phyloP scores from a whole-genome alignment of 2,888 invertebrate genomes.

The Heliconius hortense region DNA sequence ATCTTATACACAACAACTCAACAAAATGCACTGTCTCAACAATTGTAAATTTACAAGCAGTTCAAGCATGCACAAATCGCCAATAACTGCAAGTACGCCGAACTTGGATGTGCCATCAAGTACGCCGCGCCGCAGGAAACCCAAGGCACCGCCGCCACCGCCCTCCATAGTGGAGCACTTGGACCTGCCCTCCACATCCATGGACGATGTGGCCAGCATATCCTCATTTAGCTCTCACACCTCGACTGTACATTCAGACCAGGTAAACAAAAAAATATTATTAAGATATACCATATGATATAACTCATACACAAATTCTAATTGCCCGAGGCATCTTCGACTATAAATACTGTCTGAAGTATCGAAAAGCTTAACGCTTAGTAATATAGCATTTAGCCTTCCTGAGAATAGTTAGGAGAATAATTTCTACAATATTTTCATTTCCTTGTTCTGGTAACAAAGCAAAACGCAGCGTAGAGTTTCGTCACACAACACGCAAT shows the following conservation, averaged over 20 bases:
- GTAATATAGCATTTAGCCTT: no score
- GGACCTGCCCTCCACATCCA: slow-evolving; percentile 58
- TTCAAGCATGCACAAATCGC: slow-evolving; percentile 63
- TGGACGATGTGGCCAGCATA: slow-evolving; percentile 74
- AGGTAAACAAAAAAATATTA: slow-evolving; percentile 49
- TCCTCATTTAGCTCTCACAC: slow-evolving; percentile 73
- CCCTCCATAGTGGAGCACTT: slow-evolving; percentile 46
- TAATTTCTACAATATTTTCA: no score
- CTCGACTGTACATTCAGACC: slow-evolving; percentile 69
- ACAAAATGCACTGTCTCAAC: neutral
- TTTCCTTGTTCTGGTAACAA: no score
- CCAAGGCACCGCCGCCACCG: slow-evolving; percentile 87
- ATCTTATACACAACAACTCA: neutral
- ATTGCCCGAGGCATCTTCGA: no score
- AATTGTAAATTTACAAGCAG: slow-evolving; percentile 45
- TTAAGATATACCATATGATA: neutral
- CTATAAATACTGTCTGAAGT: no score
- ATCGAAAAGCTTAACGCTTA: no score
- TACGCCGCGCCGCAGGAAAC: slow-evolving; percentile 83
- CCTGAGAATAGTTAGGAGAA: no score
- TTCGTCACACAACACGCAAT: no score
- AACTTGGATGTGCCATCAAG: slow-evolving; percentile 61
- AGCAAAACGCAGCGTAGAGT: no score
- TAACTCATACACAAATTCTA: neutral
- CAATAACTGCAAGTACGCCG: slow-evolving; percentile 69